Conservation (phyloP, 2,113 vertebrate genomes). For the Phalacrocorax pelagicus region DNA sequence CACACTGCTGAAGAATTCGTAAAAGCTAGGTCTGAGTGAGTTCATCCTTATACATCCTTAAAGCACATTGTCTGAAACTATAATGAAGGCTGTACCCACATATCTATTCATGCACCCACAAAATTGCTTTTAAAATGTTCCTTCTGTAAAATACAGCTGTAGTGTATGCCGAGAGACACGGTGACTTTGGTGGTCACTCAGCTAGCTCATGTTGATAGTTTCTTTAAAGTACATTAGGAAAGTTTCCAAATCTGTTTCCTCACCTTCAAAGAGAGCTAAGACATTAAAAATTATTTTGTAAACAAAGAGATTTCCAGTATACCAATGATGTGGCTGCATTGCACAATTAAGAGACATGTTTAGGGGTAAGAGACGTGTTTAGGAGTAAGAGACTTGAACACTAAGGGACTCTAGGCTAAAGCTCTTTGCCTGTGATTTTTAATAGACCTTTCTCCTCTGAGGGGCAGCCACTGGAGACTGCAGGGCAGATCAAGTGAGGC, state of each 20-base stretch:
- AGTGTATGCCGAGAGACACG: neutral
- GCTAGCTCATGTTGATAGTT: neutral
- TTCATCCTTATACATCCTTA: neutral
- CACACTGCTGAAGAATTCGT: neutral
- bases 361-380: neutral
- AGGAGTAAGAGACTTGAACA: neutral
- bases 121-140: neutral
- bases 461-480: neutral
- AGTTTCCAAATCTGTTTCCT: slow-evolving; percentile 38
- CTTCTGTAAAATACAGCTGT: neutral
- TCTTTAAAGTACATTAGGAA: neutral
- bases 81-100: neutral
- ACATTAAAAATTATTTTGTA: neutral
- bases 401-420: neutral
- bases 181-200: neutral
- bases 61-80: neutral
- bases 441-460: neutral
- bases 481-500: neutral
- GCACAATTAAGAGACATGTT: neutral
- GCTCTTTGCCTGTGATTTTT: neutral
- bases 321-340: neutral
- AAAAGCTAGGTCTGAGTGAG: neutral
- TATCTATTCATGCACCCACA: neutral
- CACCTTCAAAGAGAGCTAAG: neutral
- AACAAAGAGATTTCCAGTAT: slow-evolving; percentile 31